These are phyloP conservation scores for Pseudochromis fuscus DNA, from an alignment of 2,797 vertebrate genomes.

Conservation along the genomic window DNA sequence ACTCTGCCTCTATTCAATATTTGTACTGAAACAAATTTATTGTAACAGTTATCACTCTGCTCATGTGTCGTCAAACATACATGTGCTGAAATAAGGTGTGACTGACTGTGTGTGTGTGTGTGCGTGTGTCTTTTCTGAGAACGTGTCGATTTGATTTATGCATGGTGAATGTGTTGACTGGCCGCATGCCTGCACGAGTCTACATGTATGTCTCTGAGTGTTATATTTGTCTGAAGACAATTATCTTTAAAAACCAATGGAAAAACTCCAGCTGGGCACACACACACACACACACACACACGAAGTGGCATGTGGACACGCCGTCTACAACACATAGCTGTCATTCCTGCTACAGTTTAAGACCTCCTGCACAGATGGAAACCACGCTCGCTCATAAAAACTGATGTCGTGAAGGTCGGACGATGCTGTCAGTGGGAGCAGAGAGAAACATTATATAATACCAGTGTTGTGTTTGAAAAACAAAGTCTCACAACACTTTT, in stretches of 20 bases:
- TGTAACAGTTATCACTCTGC: too few relatives aligned
- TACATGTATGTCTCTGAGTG: conserved; percentile 18
- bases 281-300: conserved; percentile 3
- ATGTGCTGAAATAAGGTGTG: background rate
- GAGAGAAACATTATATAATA: background rate
- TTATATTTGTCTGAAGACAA: conserved; percentile 47
- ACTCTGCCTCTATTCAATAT: too few relatives aligned
- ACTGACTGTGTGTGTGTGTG: background rate
- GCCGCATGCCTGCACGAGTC: conserved; percentile 28
- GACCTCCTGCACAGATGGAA: conserved; percentile 35
- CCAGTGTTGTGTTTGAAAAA: background rate
- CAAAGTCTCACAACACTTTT: background rate
- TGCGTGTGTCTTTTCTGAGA: background rate
- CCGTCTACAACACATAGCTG: conserved; percentile 24
- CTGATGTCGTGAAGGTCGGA: conserved; percentile 26
- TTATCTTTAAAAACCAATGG: conserved; percentile 42
- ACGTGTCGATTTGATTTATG: conserved; percentile 35
- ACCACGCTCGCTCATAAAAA: conserved; percentile 12
- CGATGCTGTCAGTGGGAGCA: background rate
- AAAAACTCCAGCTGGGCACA: conserved; percentile 19
- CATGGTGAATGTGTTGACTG: conserved; percentile 28
- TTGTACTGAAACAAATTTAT: too few relatives aligned
- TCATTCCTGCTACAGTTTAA: conserved; percentile 45
- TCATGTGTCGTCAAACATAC: background rate
- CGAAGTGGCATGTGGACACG: conserved; percentile 19